Percentiles rank a stretch among this genome's conserved stretches.
phyloP scores from a whole-genome alignment of 2,797 vertebrate species.

The Enteromius viviparus region DNA sequence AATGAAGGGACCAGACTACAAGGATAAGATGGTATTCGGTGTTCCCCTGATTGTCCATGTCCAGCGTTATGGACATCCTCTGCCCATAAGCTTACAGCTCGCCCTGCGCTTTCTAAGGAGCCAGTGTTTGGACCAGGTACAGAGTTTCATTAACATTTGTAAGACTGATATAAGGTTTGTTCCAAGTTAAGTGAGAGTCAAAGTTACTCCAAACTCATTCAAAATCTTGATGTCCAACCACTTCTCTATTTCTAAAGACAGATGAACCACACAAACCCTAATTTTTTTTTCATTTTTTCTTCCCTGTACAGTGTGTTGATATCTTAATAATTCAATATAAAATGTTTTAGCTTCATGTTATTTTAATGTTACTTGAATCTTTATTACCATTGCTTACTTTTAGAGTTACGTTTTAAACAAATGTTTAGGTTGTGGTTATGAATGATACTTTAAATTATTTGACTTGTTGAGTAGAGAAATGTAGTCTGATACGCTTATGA shows the following conservation, averaged over 20 bases:
- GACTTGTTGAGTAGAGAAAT: not conserved
- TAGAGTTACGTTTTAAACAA: not conserved
- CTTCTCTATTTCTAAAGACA: not conserved
- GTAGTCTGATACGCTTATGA: not conserved
- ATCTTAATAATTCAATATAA: not conserved
- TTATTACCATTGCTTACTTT: not conserved
- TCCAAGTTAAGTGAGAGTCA: not conserved
- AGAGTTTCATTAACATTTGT: slow-evolving; percentile 32
- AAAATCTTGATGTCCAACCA: not conserved
- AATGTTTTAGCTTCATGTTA: not conserved
- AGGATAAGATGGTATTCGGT: slow-evolving; percentile 94
- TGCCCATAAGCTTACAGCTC: slow-evolving; percentile 94
- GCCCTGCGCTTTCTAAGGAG: slow-evolving; percentile 89
- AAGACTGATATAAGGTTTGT: not conserved
- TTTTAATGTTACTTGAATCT: not conserved
- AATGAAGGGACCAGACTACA: slow-evolving; percentile 97
- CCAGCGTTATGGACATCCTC: slow-evolving; percentile 92
- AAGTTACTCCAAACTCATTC: not conserved
- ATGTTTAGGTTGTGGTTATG: not conserved
- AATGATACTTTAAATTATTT: not conserved
- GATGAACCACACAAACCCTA: not conserved
- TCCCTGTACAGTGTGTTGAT: no score
- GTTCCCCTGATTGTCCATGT: slow-evolving; percentile 95
- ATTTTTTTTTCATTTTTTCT: not conserved
- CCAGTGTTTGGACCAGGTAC: slow-evolving; percentile 96